Evolutionary conservation across 2,797 vertebrate genomes (phyloP).

Genomic region (Paguma larvata): DNA sequence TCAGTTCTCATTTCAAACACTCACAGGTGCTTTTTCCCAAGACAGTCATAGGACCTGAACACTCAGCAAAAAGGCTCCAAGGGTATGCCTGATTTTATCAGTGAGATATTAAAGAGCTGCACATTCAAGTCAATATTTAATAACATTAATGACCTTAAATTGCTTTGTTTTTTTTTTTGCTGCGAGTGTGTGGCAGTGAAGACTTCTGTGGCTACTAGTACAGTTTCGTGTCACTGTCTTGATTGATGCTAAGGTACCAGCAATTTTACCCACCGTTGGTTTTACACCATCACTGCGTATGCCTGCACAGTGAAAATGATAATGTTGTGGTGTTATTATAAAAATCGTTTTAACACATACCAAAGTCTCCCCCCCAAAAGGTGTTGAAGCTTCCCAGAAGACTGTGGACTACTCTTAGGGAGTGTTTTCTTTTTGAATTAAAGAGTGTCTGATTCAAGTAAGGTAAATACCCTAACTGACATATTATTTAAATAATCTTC

Average conservation of each 20-base stretch:
- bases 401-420: background rate
- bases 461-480: background rate
- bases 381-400: background rate
- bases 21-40: background rate
- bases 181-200: background rate
- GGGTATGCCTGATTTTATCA: background rate
- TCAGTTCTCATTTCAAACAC: background rate
- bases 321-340: background rate
- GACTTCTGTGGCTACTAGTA: background rate
- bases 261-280: background rate
- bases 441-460: background rate
- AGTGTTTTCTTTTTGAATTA: background rate
- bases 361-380: background rate
- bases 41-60: background rate
- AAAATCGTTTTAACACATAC: background rate
- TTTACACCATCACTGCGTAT: background rate
- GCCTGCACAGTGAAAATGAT: background rate
- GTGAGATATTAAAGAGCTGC: background rate
- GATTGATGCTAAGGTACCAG: background rate
- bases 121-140: background rate
- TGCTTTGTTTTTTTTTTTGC: background rate
- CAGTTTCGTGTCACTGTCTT: background rate
- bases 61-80: background rate
- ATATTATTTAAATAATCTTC: conserved; percentile 12
- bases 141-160: background rate